Base-by-base conservation (phyloP, 2,797 vertebrate genomes). In the Coregonus sp. region DNA sequence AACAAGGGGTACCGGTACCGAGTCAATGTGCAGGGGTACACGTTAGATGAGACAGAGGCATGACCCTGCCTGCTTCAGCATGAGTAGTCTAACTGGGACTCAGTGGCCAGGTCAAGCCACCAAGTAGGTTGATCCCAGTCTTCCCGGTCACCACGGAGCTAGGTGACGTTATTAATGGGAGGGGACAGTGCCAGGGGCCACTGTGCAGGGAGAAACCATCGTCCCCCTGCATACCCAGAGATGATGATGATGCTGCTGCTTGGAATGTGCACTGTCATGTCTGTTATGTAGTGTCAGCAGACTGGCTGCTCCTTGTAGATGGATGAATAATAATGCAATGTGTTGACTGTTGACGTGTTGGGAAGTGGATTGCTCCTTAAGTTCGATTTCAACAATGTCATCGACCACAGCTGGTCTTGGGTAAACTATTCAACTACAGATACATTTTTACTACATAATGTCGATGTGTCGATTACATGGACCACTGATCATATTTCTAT, bases 241-340 rank as follows among this genome's bases (percentile, higher is more conserved):
- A 70, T 88, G 86, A 90, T 88, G 86, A 75, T 88, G 86, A 75
- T 72, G 81, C 82, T 81, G 84, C 25, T 54, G 69, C 15, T 70
- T 25, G 51, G 89, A 89, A 87, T 82, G 87, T 87, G 88, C 86
- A 69, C 79, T 85, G 87, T 91, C 89, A 91, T 90, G 78, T 79
- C 82, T 81, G 82, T 61, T 25, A 61, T 11, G n/a, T 80, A 78
- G 88, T 86, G 85, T 89, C 88, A 90, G 88, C 87, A 86, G 74
- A 76, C 4, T 69, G 74, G 15, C n/a, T 25, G 59, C 59, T 77
- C 77, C 75, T 85, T 66, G 78, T 86, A 80, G 83, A 84, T 79
- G 77, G 81, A 76, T 79, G 67, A 75, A 73, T 1, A 4, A 72
- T 85, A 77, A 86, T 83, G 81, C 72, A 83, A 73, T 50, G 74